Percentiles rank a stretch among this genome's conserved stretches.
Evolutionary conservation across 2,797 vertebrate species (phyloP).

Genomic region (Malacoctenus gilli): DNA sequence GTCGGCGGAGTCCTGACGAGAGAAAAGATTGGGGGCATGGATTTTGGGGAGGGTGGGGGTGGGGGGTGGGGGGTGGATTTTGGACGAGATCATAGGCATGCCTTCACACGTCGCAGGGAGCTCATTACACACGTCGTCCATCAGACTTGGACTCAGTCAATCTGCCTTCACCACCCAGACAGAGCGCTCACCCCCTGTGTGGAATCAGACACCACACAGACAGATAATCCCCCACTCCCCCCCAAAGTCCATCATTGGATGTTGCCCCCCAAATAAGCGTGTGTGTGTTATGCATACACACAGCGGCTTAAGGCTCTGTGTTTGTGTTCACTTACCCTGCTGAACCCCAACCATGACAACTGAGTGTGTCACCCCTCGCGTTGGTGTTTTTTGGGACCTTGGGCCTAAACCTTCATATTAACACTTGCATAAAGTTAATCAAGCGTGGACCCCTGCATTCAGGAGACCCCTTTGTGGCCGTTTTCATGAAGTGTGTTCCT

Average conservation of each 20-base stretch:
- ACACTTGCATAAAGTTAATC: not conserved
- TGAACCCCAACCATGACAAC: too few relatives aligned
- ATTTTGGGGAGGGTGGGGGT: slow-evolving; percentile 13
- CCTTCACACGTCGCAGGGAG: slow-evolving; percentile 31
- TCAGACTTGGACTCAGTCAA: slow-evolving; percentile 35
- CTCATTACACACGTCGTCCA: slow-evolving; percentile 16
- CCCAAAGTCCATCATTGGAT: slow-evolving; percentile 57
- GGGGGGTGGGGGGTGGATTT: too few relatives aligned
- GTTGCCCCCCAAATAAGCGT: slow-evolving; percentile 31
- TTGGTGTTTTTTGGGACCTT: too few relatives aligned
- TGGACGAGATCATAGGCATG: slow-evolving; percentile 42
- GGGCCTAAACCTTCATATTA: slow-evolving; percentile 1
- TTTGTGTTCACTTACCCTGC: too few relatives aligned
- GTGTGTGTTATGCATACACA: slow-evolving; percentile 17
- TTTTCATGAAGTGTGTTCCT: too few relatives aligned
- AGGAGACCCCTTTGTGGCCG: too few relatives aligned
- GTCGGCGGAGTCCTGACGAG: slow-evolving; percentile 12
- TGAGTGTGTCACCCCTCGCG: too few relatives aligned
- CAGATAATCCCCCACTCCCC: slow-evolving; percentile 71
- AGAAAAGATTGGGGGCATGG: slow-evolving; percentile 47
- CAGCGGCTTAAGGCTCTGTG: too few relatives aligned
- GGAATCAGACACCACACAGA: slow-evolving; percentile 69
- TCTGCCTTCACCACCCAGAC: slow-evolving; percentile 42
- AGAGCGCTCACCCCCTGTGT: slow-evolving; percentile 33
- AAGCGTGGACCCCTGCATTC: too few relatives aligned